Evolutionary conservation across 2,797 vertebrate species (phyloP).

Genomic region (Streptopelia turtur): DNA sequence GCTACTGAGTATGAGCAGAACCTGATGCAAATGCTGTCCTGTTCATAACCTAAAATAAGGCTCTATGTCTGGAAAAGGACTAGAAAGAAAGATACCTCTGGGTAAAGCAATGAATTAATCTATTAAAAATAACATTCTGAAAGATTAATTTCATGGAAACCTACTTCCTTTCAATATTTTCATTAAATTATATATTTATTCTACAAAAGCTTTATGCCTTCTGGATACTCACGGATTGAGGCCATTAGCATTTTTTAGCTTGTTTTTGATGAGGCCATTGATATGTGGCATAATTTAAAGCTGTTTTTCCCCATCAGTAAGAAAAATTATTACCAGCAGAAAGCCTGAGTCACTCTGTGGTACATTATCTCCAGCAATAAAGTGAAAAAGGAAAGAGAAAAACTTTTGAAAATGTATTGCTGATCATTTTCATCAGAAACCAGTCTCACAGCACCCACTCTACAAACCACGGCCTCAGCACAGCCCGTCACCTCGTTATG

Average conservation of each 20-base stretch:
- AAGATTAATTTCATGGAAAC: slow-evolving; percentile 48
- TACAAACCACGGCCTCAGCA: neutral
- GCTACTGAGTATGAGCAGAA: neutral
- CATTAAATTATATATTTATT: slow-evolving; percentile 60
- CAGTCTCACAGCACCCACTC: neutral
- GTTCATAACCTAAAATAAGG: neutral
- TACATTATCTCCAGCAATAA: slow-evolving; percentile 18
- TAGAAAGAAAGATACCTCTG: slow-evolving; percentile 7
- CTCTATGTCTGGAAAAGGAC: neutral
- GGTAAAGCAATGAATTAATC: slow-evolving; percentile 32
- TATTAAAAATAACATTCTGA: slow-evolving; percentile 58
- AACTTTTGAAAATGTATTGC: neutral
- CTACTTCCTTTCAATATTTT: slow-evolving; percentile 48
- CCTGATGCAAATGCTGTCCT: neutral
- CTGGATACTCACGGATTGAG: slow-evolving; percentile 53
- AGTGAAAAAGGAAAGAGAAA: neutral
- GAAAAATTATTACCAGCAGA: slow-evolving; percentile 40
- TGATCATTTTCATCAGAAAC: neutral
- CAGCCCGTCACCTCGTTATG: neutral
- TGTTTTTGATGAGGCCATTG: slow-evolving; percentile 28
- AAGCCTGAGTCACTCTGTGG: slow-evolving; percentile 24
- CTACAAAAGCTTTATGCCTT: slow-evolving; percentile 39
- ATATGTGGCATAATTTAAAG: slow-evolving; percentile 44
- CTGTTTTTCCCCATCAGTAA: slow-evolving; percentile 36
- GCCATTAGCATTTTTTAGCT: slow-evolving; percentile 32